Percentiles rank a stretch among this genome's conserved stretches.
phyloP scores from a whole-genome alignment of 2,113 vertebrate species.

The Eonycteris spelaea region DNA sequence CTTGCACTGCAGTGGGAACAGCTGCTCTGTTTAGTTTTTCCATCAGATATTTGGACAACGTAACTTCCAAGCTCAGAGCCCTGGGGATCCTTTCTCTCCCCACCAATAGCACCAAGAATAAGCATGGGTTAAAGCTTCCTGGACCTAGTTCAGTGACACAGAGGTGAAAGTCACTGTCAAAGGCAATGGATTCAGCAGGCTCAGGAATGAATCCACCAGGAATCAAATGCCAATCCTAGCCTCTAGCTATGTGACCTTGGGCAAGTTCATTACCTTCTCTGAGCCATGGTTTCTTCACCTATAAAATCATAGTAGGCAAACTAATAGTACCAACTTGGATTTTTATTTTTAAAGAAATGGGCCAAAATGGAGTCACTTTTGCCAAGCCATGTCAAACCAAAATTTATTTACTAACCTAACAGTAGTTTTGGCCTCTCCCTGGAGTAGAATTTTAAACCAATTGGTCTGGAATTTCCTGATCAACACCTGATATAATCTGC shows the following conservation, averaged over 20 bases:
- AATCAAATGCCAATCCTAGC: background rate
- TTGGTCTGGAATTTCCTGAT: background rate
- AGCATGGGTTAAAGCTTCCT: background rate
- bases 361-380: background rate
- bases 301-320: background rate
- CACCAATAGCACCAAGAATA: background rate
- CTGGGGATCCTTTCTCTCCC: background rate
- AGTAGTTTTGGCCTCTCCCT: background rate
- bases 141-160: background rate
- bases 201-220: background rate
- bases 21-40: background rate
- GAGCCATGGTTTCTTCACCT: background rate
- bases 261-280: background rate
- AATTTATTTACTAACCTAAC: background rate
- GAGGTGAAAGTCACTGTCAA: background rate
- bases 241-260: background rate
- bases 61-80: background rate
- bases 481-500: background rate
- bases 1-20: background rate
- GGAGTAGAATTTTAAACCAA: background rate
- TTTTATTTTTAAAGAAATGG: no score
- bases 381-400: background rate
- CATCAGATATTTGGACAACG: background rate
- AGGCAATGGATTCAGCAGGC: background rate
- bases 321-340: background rate